Evolutionary conservation across 2,888 invertebrate genomes (phyloP).

Genomic region (Scaeva pyrastri): DNA sequence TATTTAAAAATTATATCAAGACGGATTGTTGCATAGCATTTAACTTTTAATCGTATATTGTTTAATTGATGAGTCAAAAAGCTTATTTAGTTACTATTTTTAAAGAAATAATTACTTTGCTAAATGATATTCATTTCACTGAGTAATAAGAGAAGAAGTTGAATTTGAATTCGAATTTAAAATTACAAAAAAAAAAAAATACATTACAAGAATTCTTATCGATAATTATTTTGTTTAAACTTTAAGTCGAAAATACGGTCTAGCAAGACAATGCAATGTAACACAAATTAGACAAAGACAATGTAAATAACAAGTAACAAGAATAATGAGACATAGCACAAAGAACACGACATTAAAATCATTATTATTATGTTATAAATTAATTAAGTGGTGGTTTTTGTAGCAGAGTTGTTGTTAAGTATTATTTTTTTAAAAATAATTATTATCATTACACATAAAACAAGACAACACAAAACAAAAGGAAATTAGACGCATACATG

Average conservation of each 20-base stretch:
- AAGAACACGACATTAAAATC: slow-evolving; percentile 74
- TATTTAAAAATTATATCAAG: slow-evolving; percentile 18
- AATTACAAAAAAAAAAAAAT: slow-evolving; percentile 50
- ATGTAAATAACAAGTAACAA: slow-evolving; percentile 74
- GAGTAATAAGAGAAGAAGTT: slow-evolving; percentile 58
- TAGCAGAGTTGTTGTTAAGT: slow-evolving; percentile 54
- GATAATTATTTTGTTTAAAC: slow-evolving; percentile 36
- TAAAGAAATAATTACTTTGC: slow-evolving; percentile 19
- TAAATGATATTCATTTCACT: slow-evolving; percentile 71
- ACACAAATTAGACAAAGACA: slow-evolving; percentile 72
- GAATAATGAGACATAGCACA: slow-evolving; percentile 76
- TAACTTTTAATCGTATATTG: not conserved
- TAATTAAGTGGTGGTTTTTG: slow-evolving; percentile 63
- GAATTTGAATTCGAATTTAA: no score
- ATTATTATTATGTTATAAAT: slow-evolving; percentile 38
- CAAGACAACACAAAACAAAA: slow-evolving; percentile 77
- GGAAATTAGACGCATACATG: slow-evolving; percentile 92
- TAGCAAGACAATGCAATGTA: slow-evolving; percentile 75
- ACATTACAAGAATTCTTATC: slow-evolving; percentile 49
- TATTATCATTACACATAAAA: slow-evolving; percentile 72
- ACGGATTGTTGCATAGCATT: not conserved
- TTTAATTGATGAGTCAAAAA: slow-evolving; percentile 22
- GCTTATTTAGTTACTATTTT: no score
- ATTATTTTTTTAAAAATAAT: slow-evolving; percentile 46
- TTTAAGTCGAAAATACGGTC: slow-evolving; percentile 64